Conservation (phyloP, 2,888 invertebrate genomes). For the Ophion slaviceki region DNA sequence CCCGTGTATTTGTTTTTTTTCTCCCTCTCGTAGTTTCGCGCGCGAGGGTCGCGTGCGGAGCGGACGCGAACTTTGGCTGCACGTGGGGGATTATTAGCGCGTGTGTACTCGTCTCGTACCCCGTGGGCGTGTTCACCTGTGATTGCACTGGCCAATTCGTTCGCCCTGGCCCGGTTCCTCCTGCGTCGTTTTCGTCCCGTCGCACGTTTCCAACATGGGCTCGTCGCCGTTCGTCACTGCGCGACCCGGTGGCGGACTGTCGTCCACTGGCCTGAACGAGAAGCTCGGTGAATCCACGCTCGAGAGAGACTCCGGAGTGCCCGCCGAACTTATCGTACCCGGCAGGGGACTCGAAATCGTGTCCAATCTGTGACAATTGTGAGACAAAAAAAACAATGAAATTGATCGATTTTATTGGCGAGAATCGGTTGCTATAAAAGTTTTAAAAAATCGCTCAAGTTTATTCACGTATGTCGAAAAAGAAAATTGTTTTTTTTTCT, state of each 20-base stretch:
- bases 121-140: constrained; percentile 75
- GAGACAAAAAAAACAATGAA: too few relatives aligned
- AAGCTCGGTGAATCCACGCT: constrained; percentile 87
- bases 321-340: constrained; percentile 86
- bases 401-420: too few relatives aligned
- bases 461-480: not conserved
- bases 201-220: constrained; percentile 79
- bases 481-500: not conserved
- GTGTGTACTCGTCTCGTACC: constrained; percentile 47
- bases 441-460: too few relatives aligned
- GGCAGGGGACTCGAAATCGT: constrained; percentile 84
- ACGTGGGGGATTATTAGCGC: constrained; percentile 19
- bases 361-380: constrained; percentile 73
- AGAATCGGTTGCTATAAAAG: too few relatives aligned
- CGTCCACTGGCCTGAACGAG: constrained; percentile 85
- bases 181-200: constrained; percentile 71
- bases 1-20: constrained; percentile 36
- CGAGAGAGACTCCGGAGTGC: constrained; percentile 87
- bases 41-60: not conserved
- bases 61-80: constrained; percentile 24
- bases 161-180: constrained; percentile 69
- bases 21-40: constrained; percentile 1
- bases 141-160: constrained; percentile 75
- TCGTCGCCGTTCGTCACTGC: constrained; percentile 80
- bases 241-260: constrained; percentile 85